Evolutionary conservation across 30 jellyfish, hydroid and myxozoan species (phyloP), one percentile per base, ranked within the genome.

Genomic region (Cassiopea andromeda): DNA sequence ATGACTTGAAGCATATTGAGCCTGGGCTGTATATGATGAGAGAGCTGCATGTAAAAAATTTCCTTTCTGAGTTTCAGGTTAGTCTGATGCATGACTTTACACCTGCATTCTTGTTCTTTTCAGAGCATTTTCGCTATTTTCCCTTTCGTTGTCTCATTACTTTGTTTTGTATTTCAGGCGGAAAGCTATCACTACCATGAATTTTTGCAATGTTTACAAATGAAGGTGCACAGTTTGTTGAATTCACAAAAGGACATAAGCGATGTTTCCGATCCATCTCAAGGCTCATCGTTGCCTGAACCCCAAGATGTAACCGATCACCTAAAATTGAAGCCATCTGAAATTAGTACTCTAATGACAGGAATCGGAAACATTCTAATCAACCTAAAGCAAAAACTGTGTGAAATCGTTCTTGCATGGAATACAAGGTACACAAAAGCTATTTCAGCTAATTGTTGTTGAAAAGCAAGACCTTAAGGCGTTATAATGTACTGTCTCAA

Each of bases 341-440:
- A 93, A 70, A 59, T 73, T 69, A 74, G 91, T 17, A 85, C 91
- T 2, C 72, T 93, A 67, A 72, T 75, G 95, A 74, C 91, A 3
- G 97, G 90, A 7, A 89, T 89, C n/a, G 93, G 90, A 38, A 88
- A 89, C 49, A 82, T 86, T 90, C 85, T 93, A 44, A 70, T 93
- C 77, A 91, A 93, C 7, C 86, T 93, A 46, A 88, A 93, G 83
- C 85, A 78, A 44, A 72, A 83, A 16, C 82, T 93, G 60, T 93
- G 98, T 88, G 98, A 88, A 75, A 74, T 90, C 49, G 92, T 93
- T 48, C 97, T 89, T 48, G 45, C 75, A 69, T 93, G 98, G 98
- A 93, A 93, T 66, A 1, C 75, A 48, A 93, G 88, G 98, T 93
- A 1, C n/a, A n/a, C n/a, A n/a, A n/a, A n/a, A n/a, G n/a, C n/a